phyloP scores from a whole-genome alignment of 2,113 vertebrate genomes.

The Solea senegalensis region DNA sequence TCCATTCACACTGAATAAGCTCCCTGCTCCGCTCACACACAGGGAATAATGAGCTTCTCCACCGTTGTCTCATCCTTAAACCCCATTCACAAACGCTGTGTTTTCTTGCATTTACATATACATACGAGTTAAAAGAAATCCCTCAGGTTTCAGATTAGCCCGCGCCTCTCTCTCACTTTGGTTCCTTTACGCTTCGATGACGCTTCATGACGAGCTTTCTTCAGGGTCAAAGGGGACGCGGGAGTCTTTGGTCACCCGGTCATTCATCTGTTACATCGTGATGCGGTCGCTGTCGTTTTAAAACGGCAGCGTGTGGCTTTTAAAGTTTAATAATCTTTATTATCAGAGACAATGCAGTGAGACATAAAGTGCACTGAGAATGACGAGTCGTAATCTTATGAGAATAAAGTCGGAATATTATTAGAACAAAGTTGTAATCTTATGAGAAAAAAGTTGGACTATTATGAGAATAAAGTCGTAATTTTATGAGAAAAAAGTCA shows the following conservation, averaged over 20 bases:
- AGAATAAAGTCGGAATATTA: too few relatives aligned
- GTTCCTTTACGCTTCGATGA: slow-evolving; percentile 70
- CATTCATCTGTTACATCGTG: slow-evolving; percentile 20
- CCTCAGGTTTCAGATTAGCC: slow-evolving; percentile 76
- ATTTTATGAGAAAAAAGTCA: too few relatives aligned
- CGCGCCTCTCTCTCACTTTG: slow-evolving; percentile 39
- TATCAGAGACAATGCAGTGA: too few relatives aligned
- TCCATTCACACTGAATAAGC: slow-evolving; percentile 66
- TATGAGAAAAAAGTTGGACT: too few relatives aligned
- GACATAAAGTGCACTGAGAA: too few relatives aligned
- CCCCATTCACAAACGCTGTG: slow-evolving; percentile 57
- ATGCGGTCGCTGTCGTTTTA: neutral
- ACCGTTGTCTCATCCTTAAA: slow-evolving; percentile 72
- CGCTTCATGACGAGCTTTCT: slow-evolving; percentile 54
- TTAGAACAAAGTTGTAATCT: too few relatives aligned
- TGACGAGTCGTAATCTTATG: too few relatives aligned
- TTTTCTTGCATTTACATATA: slow-evolving; percentile 78
- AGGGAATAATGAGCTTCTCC: slow-evolving; percentile 77
- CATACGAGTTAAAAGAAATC: slow-evolving; percentile 70
- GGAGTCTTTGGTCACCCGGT: slow-evolving; percentile 61
- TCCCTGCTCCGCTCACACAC: slow-evolving; percentile 65
- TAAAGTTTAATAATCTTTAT: too few relatives aligned
- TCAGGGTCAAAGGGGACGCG: slow-evolving; percentile 34
- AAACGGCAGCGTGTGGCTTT: too few relatives aligned
- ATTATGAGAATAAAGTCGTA: too few relatives aligned